Evolutionary conservation across 2,797 vertebrate species (phyloP).

Genomic region (Enteromius paludinosus): DNA sequence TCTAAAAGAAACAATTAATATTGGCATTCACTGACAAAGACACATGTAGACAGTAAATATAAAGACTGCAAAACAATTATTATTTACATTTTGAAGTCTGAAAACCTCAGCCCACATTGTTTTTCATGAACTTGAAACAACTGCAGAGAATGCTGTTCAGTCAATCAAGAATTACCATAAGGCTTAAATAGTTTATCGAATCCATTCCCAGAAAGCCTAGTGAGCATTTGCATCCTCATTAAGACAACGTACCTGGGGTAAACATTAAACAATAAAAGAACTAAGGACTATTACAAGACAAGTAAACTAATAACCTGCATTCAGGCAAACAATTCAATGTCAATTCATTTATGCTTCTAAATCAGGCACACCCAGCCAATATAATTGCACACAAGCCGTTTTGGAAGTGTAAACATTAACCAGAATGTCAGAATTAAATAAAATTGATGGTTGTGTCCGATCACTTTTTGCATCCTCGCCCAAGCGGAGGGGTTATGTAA

Average conservation of each 20-base stretch:
- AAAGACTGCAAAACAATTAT: background rate
- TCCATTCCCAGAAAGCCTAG: slow-evolving; percentile 20
- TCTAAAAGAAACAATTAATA: background rate
- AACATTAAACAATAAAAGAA: slow-evolving; percentile 37
- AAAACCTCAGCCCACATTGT: background rate
- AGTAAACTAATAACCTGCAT: slow-evolving; percentile 29
- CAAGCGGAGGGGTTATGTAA: slow-evolving; percentile 57
- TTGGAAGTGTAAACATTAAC: slow-evolving; percentile 42
- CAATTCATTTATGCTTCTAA: slow-evolving; percentile 9
- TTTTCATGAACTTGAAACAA: slow-evolving; percentile 15
- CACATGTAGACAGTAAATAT: background rate
- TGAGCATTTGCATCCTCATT: slow-evolving; percentile 12
- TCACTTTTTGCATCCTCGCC: slow-evolving; percentile 47
- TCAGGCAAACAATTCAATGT: slow-evolving; percentile 29
- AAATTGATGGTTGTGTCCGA: slow-evolving; percentile 60
- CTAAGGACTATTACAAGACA: slow-evolving; percentile 20
- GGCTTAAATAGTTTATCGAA: slow-evolving; percentile 32
- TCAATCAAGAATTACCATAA: slow-evolving; percentile 19
- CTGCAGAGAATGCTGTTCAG: slow-evolving; percentile 5
- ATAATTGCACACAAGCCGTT: slow-evolving; percentile 20
- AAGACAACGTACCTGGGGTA: slow-evolving; percentile 11
- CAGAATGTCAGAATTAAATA: slow-evolving; percentile 44
- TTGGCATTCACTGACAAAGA: background rate
- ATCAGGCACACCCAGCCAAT: slow-evolving; percentile 17
- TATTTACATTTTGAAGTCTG: background rate